Conservation (phyloP, 1,140 invertebrate species). For the Trichogramma pretiosum region DNA sequence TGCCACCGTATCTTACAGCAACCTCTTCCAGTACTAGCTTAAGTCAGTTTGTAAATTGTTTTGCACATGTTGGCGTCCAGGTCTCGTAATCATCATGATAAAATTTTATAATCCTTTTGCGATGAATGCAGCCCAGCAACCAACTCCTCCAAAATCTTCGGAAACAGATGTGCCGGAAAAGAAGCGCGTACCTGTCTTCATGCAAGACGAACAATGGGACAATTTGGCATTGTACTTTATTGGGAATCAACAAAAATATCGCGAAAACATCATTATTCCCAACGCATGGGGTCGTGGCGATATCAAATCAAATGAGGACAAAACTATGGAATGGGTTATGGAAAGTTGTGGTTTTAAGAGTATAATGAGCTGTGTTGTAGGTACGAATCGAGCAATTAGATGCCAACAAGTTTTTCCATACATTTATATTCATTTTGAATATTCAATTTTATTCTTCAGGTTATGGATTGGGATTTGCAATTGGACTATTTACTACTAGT, state of each 20-base stretch:
- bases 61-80: too few relatives aligned
- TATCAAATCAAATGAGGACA: conserved; percentile 80
- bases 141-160: not conserved
- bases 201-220: conserved; percentile 31
- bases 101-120: conserved; percentile 7
- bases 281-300: conserved; percentile 61
- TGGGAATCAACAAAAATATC: conserved; percentile 46
- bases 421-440: conserved; percentile 16
- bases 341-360: conserved; percentile 92
- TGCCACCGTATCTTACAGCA: too few relatives aligned
- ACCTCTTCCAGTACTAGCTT: too few relatives aligned
- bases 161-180: not conserved
- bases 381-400: conserved; percentile 52
- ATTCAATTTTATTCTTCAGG: conserved; percentile 50
- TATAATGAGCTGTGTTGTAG: conserved; percentile 78
- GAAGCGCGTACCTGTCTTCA: conserved; percentile 16
- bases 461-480: conserved; percentile 83
- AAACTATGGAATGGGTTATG: conserved; percentile 73
- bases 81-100: not conserved
- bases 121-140: not conserved
- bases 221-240: conserved; percentile 34
- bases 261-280: conserved; percentile 77
- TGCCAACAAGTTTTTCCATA: too few relatives aligned
- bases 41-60: too few relatives aligned
- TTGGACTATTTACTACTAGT: conserved; percentile 92